Evolutionary conservation across 2,888 invertebrate species (phyloP).

Genomic region (Iselma pallidipennis): DNA sequence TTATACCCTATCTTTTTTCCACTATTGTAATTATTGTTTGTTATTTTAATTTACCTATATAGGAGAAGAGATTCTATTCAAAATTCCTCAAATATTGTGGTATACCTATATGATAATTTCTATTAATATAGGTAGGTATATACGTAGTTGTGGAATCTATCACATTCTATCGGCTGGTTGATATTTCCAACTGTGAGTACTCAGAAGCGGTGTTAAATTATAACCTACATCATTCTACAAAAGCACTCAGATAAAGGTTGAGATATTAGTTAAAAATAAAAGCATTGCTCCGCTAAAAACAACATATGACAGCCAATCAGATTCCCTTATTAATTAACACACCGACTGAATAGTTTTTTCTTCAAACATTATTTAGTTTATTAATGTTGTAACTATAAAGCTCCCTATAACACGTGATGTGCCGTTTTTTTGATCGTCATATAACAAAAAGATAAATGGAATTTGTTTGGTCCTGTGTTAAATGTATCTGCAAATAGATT

Average conservation of each 20-base stretch:
- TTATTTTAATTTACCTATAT: background rate
- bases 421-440: background rate
- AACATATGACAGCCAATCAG: slow-evolving; percentile 47
- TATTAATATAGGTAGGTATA: background rate
- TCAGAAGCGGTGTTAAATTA: slow-evolving; percentile 33
- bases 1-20: no score
- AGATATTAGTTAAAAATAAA: slow-evolving; percentile 49
- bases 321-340: slow-evolving; percentile 42
- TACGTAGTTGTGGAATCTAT: slow-evolving; percentile 1
- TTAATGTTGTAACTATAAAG: background rate
- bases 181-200: slow-evolving; percentile 23
- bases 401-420: no score
- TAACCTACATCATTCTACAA: slow-evolving; percentile 28
- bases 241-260: slow-evolving; percentile 36
- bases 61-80: no score
- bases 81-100: no score
- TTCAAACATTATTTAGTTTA: slow-evolving; percentile 8
- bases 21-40: slow-evolving; percentile 27
- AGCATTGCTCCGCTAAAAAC: slow-evolving; percentile 46
- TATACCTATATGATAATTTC: no score
- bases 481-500: no score
- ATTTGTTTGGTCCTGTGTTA: no score
- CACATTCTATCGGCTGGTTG: slow-evolving; percentile 20
- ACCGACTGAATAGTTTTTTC: slow-evolving; percentile 31
- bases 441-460: no score